Base-by-base conservation (phyloP, 2,113 vertebrate genomes). In the Channa maculata region DNA sequence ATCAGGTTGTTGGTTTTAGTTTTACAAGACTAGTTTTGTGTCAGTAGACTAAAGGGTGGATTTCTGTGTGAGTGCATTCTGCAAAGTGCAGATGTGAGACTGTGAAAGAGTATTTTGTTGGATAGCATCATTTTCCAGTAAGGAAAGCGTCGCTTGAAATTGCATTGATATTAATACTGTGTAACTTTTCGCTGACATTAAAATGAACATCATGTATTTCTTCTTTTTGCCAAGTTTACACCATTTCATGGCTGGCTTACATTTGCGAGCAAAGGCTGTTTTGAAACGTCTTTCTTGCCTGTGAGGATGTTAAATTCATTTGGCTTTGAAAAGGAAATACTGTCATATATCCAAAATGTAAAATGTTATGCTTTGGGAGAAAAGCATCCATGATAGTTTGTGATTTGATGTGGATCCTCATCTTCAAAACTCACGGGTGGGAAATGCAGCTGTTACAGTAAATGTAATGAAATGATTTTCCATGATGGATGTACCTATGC, bases 371-470 rank as follows among this genome's bases (percentile, higher is more conserved):
- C 44, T 46, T 13, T 34, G 1, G 3, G 10, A 51, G 24, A 15
- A 48, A 65, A 68, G 24, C 11, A 49, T 68, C 14, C 2, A 44
- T 45, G 15, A 8, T 61, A 14, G 49, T 11, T 2, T 60, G 36
- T 53, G 44, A 65, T 34, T 10, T 57, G n/a, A 41, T 10, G 8
- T 2, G 5, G 12, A 14, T 14, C 50, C 51, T 50, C n/a, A 34
- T 72, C 45, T 55, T 15, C 14, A 54, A 61, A 52, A 37, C n/a
- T 39, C 8, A 60, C 11, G 10, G 5, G 37, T 43, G 9, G 10
- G 50, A 70, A 54, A 74, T 34, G 8, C 48, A 59, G 53, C 48
- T 60, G 39, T 59, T 39, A 43, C 6, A 48, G 12, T 48, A 63
- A 37, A 58, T 24, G 6, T 46, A 59, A 48, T 9, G 2, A 38